Evolutionary conservation across 2,113 vertebrate genomes (phyloP).

Genomic region (Pituophis catenifer): DNA sequence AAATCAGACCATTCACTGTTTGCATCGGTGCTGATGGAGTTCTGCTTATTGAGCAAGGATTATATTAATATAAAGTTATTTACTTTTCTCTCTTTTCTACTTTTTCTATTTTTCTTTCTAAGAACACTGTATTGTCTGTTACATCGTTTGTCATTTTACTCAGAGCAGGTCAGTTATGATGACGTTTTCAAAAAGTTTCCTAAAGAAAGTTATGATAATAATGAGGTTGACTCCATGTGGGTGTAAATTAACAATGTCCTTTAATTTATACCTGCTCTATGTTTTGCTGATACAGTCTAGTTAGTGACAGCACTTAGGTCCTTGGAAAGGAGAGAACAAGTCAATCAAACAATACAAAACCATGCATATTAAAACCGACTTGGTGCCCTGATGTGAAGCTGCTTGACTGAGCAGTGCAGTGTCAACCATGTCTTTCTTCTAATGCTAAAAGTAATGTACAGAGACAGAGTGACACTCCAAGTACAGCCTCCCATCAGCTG

Average conservation of each 20-base stretch:
- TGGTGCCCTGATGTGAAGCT: slow-evolving; percentile 52
- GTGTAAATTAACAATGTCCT: slow-evolving; percentile 9
- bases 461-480: slow-evolving; percentile 82
- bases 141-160: background rate
- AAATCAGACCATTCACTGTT: background rate
- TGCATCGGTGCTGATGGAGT: background rate
- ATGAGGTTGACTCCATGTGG: background rate
- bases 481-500: slow-evolving; percentile 77
- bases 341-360: slow-evolving; percentile 61
- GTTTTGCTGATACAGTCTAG: slow-evolving; percentile 45
- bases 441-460: slow-evolving; percentile 77
- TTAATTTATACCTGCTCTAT: slow-evolving; percentile 1
- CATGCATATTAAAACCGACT: slow-evolving; percentile 64
- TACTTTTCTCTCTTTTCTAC: slow-evolving; percentile 12
- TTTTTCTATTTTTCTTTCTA: background rate
- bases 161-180: slow-evolving; percentile 4
- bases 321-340: slow-evolving; percentile 29
- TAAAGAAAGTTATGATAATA: background rate
- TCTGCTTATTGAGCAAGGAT: background rate
- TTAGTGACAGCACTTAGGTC: slow-evolving; percentile 33
- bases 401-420: slow-evolving; percentile 67
- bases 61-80: background rate
- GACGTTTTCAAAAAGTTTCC: background rate
- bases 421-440: slow-evolving; percentile 72
- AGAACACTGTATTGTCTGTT: background rate